phyloP scores from a whole-genome alignment of 2,113 vertebrate species.

The Cepphus grylle region DNA sequence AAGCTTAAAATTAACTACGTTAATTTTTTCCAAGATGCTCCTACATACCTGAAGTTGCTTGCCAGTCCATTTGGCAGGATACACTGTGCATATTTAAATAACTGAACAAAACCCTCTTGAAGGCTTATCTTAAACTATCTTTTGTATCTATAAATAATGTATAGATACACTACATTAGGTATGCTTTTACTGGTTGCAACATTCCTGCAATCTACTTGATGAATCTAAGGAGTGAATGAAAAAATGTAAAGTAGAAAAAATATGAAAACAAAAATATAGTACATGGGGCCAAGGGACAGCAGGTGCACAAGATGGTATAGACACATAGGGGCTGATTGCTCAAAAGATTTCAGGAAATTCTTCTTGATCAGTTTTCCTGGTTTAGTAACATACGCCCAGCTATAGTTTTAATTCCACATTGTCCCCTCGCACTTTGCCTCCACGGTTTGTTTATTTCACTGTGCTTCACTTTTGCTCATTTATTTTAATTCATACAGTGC shows the following conservation, averaged over 20 bases:
- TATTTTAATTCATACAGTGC: neutral
- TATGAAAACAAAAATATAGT: neutral
- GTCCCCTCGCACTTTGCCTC: neutral
- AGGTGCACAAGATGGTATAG: neutral
- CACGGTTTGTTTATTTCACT: neutral
- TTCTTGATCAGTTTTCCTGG: neutral
- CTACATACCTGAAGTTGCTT: neutral
- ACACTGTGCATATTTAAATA: neutral
- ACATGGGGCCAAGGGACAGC: neutral
- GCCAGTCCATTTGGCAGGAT: neutral
- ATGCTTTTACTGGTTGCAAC: neutral
- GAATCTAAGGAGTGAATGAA: neutral
- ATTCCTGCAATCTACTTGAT: neutral
- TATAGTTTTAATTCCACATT: neutral
- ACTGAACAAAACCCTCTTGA: neutral
- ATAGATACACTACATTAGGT: neutral
- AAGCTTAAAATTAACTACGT: neutral
- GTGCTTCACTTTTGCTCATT: constrained; percentile 2
- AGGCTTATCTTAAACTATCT: neutral
- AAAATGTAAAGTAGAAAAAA: neutral
- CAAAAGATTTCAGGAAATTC: neutral
- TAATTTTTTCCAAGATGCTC: neutral
- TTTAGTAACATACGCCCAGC: neutral
- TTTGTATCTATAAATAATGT: neutral
- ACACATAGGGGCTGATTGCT: neutral